Base-by-base conservation (phyloP, 1,140 invertebrate species). In the Macrotrachela quadricornifera region DNA sequence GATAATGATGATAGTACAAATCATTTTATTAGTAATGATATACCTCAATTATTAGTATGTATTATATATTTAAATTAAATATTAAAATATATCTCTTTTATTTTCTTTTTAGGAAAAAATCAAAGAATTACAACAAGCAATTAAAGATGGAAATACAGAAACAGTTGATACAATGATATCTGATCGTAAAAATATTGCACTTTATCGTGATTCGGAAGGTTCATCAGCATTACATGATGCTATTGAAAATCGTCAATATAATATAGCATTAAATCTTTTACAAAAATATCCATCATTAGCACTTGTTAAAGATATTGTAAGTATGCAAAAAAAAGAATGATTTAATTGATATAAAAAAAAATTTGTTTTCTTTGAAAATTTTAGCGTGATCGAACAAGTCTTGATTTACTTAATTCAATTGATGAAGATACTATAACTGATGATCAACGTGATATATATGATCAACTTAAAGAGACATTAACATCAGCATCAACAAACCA, bases 281-380 rank as follows among this genome's bases (percentile, higher is more conserved):
- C 44, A 53, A 46, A 53, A 53, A 39, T 39, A 30, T 42, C 45
- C 45, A 18, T 11, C 46, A n/a, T 48, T 53, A 43, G 40, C 51
- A 10, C 46, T 47, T 46, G 10, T 53, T 11, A 53, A 53, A 15
- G 51, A 53, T 37, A 46, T 44, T 43, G 51, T 53, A 53, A 53
- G 45, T 40, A 43, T 41, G n/a, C n/a, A n/a, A n/a, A n/a, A n/a
- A n/a, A n/a, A n/a, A n/a, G n/a, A n/a, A n/a, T n/a, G n/a, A n/a
- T n/a, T n/a, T n/a, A n/a, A n/a, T n/a, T n/a, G n/a, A n/a, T n/a
- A n/a, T n/a, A n/a, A n/a, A n/a, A n/a, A n/a, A n/a, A n/a, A n/a
- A 30, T 30, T 30, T 30, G 21, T 30, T 30, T 30, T 30, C n/a
- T n/a, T n/a, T n/a, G n/a, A n/a, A n/a, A n/a, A n/a, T n/a, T n/a